Conservation (phyloP, 2,113 vertebrate species). For the Martes martes region DNA sequence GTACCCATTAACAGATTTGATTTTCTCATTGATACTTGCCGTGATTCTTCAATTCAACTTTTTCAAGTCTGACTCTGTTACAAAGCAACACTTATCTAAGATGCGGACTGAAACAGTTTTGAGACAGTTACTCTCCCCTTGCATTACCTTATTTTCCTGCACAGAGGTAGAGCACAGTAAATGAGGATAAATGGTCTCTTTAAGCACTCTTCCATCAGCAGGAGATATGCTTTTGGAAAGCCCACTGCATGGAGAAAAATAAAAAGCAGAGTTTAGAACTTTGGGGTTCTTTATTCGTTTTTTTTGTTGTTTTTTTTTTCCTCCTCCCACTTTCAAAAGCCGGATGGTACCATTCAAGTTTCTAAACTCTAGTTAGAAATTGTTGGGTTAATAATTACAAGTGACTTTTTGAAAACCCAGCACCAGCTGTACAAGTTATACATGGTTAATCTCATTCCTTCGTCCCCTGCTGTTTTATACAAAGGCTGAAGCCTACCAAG, state of each 20-base stretch:
- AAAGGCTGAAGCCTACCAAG: conserved; percentile 82
- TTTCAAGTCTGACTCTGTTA: background rate
- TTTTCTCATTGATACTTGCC: background rate
- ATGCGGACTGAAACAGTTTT: background rate
- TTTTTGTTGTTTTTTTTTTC: background rate
- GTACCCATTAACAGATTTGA: background rate
- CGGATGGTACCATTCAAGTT: conserved; percentile 64
- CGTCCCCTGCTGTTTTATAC: conserved; percentile 84
- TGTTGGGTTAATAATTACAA: conserved; percentile 81
- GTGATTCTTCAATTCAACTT: background rate
- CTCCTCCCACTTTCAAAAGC: conserved; percentile 46
- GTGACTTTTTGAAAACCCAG: conserved; percentile 82
- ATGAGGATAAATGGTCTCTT: conserved; percentile 82
- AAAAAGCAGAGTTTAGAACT: conserved; percentile 64
- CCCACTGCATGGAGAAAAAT: conserved; percentile 71
- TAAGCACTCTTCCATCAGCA: conserved; percentile 78
- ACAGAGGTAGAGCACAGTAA: conserved; percentile 82
- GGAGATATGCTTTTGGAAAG: conserved; percentile 81
- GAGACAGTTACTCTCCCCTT: background rate
- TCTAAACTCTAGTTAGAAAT: conserved; percentile 77
- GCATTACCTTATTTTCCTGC: conserved; percentile 81
- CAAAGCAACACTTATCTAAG: conserved; percentile 43
- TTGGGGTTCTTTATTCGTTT: conserved; percentile 1
- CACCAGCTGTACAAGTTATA: conserved; percentile 88
- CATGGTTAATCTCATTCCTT: conserved; percentile 85